A percentile compares a stretch with the other conserved stretches of the same genome.
phyloP scores from a whole-genome alignment of 2,888 invertebrate species.

The Leptinotarsa peninsularis region DNA sequence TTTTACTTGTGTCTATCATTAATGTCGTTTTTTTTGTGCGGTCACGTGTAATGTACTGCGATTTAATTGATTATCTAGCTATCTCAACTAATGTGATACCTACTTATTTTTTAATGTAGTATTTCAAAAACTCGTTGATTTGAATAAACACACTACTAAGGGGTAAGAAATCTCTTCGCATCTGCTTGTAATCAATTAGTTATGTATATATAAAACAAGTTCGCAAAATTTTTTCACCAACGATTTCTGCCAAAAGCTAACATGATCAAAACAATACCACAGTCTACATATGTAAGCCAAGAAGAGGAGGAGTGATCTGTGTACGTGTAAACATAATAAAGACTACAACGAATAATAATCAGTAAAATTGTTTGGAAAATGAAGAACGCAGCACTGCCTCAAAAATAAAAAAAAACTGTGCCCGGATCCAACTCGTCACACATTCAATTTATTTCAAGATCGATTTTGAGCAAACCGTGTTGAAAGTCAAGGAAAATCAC shows the following conservation, averaged over 20 bases:
- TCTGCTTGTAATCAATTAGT: background rate
- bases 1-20: too few relatives aligned
- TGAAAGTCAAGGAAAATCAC: background rate
- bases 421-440: conserved; percentile 43
- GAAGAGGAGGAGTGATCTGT: conserved; percentile 48
- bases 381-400: conserved; percentile 50
- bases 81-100: too few relatives aligned
- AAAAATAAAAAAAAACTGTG: conserved; percentile 47
- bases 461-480: background rate
- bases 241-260: conserved; percentile 50
- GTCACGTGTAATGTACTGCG: too few relatives aligned
- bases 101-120: too few relatives aligned
- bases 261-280: conserved; percentile 50
- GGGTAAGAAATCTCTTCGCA: background rate
- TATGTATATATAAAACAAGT: background rate
- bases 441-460: conserved; percentile 16
- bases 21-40: too few relatives aligned
- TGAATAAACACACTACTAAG: too few relatives aligned
- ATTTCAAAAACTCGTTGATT: too few relatives aligned
- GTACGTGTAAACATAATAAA: conserved; percentile 43
- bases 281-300: conserved; percentile 52
- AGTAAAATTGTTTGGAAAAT: conserved; percentile 41
- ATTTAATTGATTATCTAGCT: too few relatives aligned
- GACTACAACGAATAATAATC: conserved; percentile 37
- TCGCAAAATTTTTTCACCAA: conserved; percentile 46